Percentiles rank a stretch among this genome's conserved stretches.
phyloP scores from a whole-genome alignment of 2,888 invertebrate species.

The Drosophila phalerata region DNA sequence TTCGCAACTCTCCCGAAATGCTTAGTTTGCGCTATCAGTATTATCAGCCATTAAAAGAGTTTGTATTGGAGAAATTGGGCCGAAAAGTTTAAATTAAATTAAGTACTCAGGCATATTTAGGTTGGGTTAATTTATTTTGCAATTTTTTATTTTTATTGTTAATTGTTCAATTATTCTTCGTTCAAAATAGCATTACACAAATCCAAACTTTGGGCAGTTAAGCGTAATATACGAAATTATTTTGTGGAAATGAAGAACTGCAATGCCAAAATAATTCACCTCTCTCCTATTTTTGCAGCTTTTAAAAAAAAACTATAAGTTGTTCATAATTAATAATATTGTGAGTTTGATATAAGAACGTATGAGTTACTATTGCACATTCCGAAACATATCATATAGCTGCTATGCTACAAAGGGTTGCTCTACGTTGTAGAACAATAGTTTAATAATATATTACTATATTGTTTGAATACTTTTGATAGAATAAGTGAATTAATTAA shows the following conservation, averaged over 20 bases:
- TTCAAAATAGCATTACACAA: neutral
- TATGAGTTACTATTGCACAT: conserved; percentile 27
- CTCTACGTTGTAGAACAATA: too few relatives aligned
- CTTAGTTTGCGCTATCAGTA: conserved; percentile 91
- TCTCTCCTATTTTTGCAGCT: neutral
- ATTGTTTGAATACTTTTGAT: neutral
- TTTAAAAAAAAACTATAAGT: neutral
- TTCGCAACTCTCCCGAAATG: conserved; percentile 92
- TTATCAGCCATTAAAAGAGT: conserved; percentile 93
- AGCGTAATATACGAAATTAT: neutral
- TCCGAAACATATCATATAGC: conserved; percentile 53
- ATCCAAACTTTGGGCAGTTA: neutral
- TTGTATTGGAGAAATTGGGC: conserved; percentile 77
- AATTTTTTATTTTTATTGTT: neutral
- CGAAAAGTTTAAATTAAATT: conserved; percentile 53
- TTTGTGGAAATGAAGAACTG: neutral
- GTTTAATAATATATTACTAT: neutral
- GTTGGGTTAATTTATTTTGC: neutral
- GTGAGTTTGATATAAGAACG: conserved; percentile 18
- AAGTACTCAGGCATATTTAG: too few relatives aligned
- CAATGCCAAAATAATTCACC: neutral
- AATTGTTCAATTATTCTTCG: neutral
- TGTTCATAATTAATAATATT: neutral
- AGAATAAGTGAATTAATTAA: conserved; percentile 6
- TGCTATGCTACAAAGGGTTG: conserved; percentile 31